Base-by-base conservation (phyloP, 1,140 invertebrate genomes). In the Aphelinus atriplicis region DNA sequence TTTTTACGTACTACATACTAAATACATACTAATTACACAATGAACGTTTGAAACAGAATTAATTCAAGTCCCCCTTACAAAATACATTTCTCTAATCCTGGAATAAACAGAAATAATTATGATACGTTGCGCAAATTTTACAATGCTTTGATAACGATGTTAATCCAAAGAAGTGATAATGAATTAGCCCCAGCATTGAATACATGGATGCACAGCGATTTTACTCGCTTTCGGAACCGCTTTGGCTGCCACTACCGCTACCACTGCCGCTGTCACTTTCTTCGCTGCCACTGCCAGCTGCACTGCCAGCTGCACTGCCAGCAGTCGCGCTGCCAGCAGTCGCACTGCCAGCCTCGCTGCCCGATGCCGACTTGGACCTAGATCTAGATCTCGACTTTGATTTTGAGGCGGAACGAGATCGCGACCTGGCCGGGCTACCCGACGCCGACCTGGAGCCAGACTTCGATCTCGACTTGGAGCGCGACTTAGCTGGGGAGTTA, bases 221-320 rank as follows among this genome's bases (percentile, higher is more conserved):
- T 84, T 74, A 88, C 72, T 88, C 85, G 68, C 85, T 87, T 6
- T 87, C 85, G 0, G 86, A 88, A 3, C 80, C 86, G 61, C 84
- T 84, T 70, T 82, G 85, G 50, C 82, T 85, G 1, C 65, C 84
- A 58, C 81, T 85, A 1, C 76, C 83, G 60, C 84, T 85, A 45
- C 79, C 84, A 67, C 83, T 86, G 7, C 77, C 81, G 42, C 82
- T 86, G 51, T 77, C 81, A 80, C 84, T 84, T 66, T 73, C 79
- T 81, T 45, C 79, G 69, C 55, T 76, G 5, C 74, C 74, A 46
- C 75, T 76, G 42, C 57, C 86, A 55, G 82, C 85, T 3, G 81
- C 83, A 60, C 84, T 85, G 43, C 79, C 84, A 67, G 82, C 85
- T 5, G 76, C 81, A 43, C 82, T 86, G 51, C 78, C 81, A 80